Percentiles rank a stretch among this genome's conserved stretches.
Conservation (phyloP, 1,140 invertebrate genomes). For the Leptinotarsa texana region DNA sequence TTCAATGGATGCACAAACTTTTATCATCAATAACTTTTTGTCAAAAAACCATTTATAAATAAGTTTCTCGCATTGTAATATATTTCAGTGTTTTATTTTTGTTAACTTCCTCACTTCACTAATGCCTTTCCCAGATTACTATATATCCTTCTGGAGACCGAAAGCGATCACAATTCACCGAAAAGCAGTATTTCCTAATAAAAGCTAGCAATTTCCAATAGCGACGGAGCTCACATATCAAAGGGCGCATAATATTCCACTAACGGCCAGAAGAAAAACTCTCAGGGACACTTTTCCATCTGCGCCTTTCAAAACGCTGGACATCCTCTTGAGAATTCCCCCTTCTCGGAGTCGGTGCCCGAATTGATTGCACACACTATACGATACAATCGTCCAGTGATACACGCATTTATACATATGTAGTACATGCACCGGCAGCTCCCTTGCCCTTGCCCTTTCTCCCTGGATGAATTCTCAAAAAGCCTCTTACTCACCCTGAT, state of each 20-base stretch:
- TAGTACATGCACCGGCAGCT: conserved; percentile 14
- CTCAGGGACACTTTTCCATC: conserved; percentile 10
- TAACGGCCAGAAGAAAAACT: conserved; percentile 12
- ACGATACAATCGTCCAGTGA: conserved; percentile 19
- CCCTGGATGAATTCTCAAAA: conserved; percentile 14
- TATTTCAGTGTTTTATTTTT: too few species aligned
- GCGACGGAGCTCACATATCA: conserved; percentile 16
- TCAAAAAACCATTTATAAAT: too few species aligned
- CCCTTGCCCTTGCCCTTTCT: conserved; percentile 9
- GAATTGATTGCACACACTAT: conserved; percentile 41
- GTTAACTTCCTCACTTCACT: too few species aligned
- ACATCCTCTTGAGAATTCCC: conserved; percentile 34
- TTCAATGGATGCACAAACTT: too few species aligned
- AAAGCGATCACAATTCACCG: too few species aligned
- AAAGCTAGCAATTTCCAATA: conserved; percentile 16
- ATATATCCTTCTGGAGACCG: too few species aligned
- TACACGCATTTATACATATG: conserved; percentile 35
- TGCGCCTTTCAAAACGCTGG: conserved; percentile 20
- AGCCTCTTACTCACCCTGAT: conserved; percentile 20
- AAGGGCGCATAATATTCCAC: conserved; percentile 14
- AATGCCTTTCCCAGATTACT: too few species aligned
- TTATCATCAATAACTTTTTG: too few species aligned
- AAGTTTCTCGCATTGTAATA: too few species aligned
- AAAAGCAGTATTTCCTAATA: background rate
- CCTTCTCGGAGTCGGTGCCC: conserved; percentile 31